phyloP scores from a whole-genome alignment of 2,797 vertebrate species.

The Phrynocephalus vlangalii region DNA sequence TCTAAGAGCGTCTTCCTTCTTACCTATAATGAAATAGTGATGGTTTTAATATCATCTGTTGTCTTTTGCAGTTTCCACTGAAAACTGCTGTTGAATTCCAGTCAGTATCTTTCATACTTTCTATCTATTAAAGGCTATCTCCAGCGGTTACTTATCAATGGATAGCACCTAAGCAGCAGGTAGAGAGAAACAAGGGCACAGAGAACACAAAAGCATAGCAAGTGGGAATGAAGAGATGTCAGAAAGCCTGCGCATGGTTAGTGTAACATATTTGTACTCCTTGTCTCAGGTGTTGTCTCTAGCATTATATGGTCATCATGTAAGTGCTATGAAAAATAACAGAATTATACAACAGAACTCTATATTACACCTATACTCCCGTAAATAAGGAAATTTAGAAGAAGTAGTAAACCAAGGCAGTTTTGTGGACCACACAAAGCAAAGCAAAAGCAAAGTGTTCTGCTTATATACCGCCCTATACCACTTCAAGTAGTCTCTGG shows the following conservation, averaged over 20 bases:
- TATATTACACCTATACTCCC: too few relatives aligned
- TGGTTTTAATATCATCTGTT: neutral
- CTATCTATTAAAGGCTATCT: neutral
- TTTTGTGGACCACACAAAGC: too few relatives aligned
- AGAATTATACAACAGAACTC: neutral
- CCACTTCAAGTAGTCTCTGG: too few relatives aligned
- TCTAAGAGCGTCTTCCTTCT: too few relatives aligned
- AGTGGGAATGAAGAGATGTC: neutral
- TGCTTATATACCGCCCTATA: too few relatives aligned
- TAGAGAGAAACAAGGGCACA: neutral
- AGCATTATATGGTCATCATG: neutral
- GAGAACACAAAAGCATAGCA: neutral
- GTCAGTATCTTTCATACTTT: neutral
- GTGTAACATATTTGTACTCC: neutral
- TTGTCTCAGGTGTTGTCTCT: neutral
- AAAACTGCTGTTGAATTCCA: constrained; percentile 2
- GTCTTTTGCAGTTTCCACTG: neutral
- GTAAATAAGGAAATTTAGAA: neutral
- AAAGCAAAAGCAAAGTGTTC: too few relatives aligned
- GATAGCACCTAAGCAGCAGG: neutral
- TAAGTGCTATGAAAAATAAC: neutral
- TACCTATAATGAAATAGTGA: too few relatives aligned
- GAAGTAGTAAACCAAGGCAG: too few relatives aligned
- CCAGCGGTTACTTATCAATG: neutral
- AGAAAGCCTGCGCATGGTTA: neutral